Evolutionary conservation across 2,888 invertebrate species (phyloP), one percentile per base, ranked within the genome.

Genomic region (Bursaphelenchus okinawaensis): DNA sequence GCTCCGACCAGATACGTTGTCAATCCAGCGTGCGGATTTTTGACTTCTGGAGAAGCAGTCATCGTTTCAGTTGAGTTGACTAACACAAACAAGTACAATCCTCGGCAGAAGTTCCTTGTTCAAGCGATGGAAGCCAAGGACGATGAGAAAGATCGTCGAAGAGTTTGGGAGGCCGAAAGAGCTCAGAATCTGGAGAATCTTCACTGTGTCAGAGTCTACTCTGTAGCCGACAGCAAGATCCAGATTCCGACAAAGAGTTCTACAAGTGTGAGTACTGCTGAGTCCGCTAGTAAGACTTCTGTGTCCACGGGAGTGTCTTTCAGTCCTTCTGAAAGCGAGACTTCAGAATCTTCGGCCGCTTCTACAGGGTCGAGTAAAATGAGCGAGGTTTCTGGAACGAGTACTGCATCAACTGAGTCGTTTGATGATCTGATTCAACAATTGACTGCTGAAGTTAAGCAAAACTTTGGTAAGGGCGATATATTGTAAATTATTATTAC

Each of bases 1-100:
- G 67, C 67, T 16, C 67, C 67, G 16, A 66, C 65, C 9, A 57
- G 67, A 9, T 66, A 67, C 62, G 61, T 66, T 28, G 67, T 66
- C 20, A 51, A 50, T 22, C 67, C 67, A 8, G 63, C 63, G 0
- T 59, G 40, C 22, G 65, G 67, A 51, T 66, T 66, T 40, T 56
- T 66, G 40, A 67, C 67, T 12, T 19, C 50, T 8, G 40, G 24
- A 22, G 67, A 66, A 52, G 31, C 65, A 9, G 22, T 58, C 23
- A 50, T 22, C 23, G 55, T 66, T 55, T 31, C 24, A 50, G 23
- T 66, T 28, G 60, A 66, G 20, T n/a, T 66, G 27, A 28, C 58
- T 7, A 19, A 20, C n/a, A 24, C 24, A 24, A 55, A 27, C 24
- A 24, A n/a, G 24, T 56, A 26, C 29, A 24, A 24, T 24, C 23